Conservation (phyloP, 2,888 invertebrate genomes). For the Meandrusa payeni region DNA sequence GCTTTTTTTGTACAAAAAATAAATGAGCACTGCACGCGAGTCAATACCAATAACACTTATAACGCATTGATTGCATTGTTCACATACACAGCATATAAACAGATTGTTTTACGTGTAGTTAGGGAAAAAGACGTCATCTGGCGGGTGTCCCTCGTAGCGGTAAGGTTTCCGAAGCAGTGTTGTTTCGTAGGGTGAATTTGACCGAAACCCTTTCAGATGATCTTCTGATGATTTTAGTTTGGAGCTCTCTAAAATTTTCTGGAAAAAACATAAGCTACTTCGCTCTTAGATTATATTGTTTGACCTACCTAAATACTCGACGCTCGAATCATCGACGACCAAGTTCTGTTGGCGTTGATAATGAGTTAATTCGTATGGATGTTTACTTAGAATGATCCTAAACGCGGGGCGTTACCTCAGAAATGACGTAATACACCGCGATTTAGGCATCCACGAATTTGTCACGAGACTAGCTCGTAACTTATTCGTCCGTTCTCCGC, state of each 20-base stretch:
- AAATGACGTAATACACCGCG: too few species aligned
- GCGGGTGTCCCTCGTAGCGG: conserved; percentile 45
- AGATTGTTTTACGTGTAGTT: conserved; percentile 50
- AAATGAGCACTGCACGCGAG: too few species aligned
- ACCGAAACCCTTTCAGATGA: conserved; percentile 33
- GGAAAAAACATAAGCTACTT: conserved; percentile 35
- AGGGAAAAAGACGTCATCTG: conserved; percentile 49
- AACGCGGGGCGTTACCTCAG: too few species aligned
- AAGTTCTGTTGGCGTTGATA: too few species aligned
- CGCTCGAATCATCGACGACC: too few species aligned
- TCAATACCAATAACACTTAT: neutral
- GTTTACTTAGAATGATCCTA: too few species aligned
- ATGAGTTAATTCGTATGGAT: too few species aligned
- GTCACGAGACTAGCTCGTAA: neutral
- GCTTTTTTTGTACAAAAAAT: too few species aligned
- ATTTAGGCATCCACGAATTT: conserved; percentile 20
- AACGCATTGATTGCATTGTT: conserved; percentile 4
- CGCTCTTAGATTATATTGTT: conserved; percentile 38
- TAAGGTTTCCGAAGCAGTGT: conserved; percentile 39
- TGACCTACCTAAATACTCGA: conserved; percentile 15
- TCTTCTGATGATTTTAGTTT: conserved; percentile 26
- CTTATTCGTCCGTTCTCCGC: too few species aligned
- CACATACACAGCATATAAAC: too few species aligned
- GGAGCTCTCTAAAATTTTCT: conserved; percentile 20
- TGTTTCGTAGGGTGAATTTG: conserved; percentile 39